phyloP scores from a whole-genome alignment of 53 echinoderm and acorn worm genomes.

The Mesocentrotus franciscanus region DNA sequence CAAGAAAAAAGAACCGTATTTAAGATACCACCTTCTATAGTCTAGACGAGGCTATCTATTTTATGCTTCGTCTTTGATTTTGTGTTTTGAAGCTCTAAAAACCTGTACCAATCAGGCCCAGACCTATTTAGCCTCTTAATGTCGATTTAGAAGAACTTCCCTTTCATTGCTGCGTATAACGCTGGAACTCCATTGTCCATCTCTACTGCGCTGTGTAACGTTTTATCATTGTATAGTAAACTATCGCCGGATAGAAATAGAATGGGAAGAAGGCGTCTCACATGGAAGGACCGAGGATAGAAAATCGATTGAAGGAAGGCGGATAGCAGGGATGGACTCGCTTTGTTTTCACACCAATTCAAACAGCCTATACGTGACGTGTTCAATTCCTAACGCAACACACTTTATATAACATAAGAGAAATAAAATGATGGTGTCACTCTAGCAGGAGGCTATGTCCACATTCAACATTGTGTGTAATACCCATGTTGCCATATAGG shows the following conservation, averaged over 20 bases:
- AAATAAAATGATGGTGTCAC: neutral
- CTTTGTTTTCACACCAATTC: constrained; percentile 45
- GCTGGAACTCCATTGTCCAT: neutral
- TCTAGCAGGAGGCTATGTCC: neutral
- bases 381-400: constrained; percentile 20
- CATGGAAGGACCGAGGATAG: constrained; percentile 6
- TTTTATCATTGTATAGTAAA: neutral
- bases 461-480: neutral
- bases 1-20: neutral
- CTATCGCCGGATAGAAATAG: neutral
- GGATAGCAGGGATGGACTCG: constrained; percentile 26
- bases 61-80: neutral
- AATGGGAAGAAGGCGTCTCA: constrained; percentile 2
- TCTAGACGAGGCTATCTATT: neutral
- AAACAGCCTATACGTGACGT: neutral
- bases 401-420: neutral
- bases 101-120: neutral
- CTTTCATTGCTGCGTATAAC: neutral
- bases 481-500: neutral
- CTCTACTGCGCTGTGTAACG: neutral
- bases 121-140: neutral
- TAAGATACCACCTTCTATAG: neutral
- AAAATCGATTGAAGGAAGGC: constrained; percentile 30
- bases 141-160: neutral
- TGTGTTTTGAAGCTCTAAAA: neutral